Percentiles rank a stretch among this genome's conserved stretches.
These are phyloP conservation scores for Bicyclus anynana DNA, from an alignment of 1,140 invertebrate genomes.

Conservation along the genomic window DNA sequence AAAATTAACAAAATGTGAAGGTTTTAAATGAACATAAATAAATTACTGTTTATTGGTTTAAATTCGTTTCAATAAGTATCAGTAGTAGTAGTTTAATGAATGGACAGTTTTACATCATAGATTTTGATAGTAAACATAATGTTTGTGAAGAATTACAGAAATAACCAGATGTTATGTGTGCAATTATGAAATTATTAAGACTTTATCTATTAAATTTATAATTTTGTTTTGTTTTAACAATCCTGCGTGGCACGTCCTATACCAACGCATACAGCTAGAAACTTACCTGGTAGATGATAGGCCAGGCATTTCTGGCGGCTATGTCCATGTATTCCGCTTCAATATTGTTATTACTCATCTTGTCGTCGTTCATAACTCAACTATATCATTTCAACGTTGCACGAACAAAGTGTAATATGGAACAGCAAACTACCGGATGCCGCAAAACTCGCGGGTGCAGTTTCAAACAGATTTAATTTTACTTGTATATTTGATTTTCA, in stretches of 20 bases:
- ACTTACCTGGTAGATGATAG: slow-evolving; percentile 82
- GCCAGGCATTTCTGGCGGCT: slow-evolving; percentile 80
- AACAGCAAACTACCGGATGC: slow-evolving; percentile 50
- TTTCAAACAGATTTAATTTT: slow-evolving; percentile 10
- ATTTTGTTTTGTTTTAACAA: too few relatives aligned
- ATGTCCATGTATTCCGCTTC: slow-evolving; percentile 84
- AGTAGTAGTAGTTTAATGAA: too few relatives aligned
- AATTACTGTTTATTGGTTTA: too few relatives aligned
- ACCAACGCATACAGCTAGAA: slow-evolving; percentile 38
- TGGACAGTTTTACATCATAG: too few relatives aligned
- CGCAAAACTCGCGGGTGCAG: slow-evolving; percentile 36
- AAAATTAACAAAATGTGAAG: too few relatives aligned
- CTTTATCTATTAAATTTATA: too few relatives aligned
- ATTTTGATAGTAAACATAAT: too few relatives aligned
- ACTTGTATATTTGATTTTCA: not conserved
- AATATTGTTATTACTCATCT: slow-evolving; percentile 73
- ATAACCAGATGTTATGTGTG: too few relatives aligned
- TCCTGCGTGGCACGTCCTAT: slow-evolving; percentile 49
- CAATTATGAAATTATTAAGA: too few relatives aligned
- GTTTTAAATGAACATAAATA: too few relatives aligned
- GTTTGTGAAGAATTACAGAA: too few relatives aligned
- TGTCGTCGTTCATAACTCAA: slow-evolving; percentile 45
- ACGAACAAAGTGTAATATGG: slow-evolving; percentile 38
- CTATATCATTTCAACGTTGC: slow-evolving; percentile 49
- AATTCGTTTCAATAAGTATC: too few relatives aligned